Conservation (phyloP, 1,140 invertebrate species). For the Megathymus violae region DNA sequence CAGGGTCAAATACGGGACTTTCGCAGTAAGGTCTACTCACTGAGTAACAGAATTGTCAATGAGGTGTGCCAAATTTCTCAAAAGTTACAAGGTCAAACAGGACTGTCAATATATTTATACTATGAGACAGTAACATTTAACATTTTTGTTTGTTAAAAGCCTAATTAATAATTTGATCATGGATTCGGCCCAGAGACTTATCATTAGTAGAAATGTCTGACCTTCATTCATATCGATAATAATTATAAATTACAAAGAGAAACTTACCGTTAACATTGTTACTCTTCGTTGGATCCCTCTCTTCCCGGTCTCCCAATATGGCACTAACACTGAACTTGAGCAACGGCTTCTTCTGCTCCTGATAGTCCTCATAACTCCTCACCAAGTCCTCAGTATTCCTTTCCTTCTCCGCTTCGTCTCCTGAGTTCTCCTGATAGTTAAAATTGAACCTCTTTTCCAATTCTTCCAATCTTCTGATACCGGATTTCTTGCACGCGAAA, state of each 20-base stretch:
- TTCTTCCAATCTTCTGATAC: constrained; percentile 66
- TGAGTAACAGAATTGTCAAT: no score
- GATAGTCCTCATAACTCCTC: constrained; percentile 70
- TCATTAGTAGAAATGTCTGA: no score
- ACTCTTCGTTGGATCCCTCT: constrained; percentile 49
- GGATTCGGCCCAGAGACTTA: no score
- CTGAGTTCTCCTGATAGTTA: constrained; percentile 69
- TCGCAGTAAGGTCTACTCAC: no score
- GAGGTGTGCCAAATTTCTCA: no score
- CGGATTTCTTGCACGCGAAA: constrained; percentile 70
- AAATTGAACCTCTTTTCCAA: constrained; percentile 72
- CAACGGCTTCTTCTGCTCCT: constrained; percentile 87
- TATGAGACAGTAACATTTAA: no score
- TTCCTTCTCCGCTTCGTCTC: constrained; percentile 61
- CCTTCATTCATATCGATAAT: no score
- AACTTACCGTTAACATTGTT: constrained; percentile 62
- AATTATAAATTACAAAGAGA: background rate
- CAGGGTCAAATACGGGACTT: no score
- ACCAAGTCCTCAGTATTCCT: constrained; percentile 67
- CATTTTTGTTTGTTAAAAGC: no score
- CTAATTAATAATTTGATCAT: no score
- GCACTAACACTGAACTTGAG: constrained; percentile 97
- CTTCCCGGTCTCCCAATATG: constrained; percentile 87
- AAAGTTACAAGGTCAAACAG: no score
- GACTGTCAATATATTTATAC: no score